phyloP scores from a whole-genome alignment of 1,140 invertebrate genomes.

The Helicorthomorpha holstii region DNA sequence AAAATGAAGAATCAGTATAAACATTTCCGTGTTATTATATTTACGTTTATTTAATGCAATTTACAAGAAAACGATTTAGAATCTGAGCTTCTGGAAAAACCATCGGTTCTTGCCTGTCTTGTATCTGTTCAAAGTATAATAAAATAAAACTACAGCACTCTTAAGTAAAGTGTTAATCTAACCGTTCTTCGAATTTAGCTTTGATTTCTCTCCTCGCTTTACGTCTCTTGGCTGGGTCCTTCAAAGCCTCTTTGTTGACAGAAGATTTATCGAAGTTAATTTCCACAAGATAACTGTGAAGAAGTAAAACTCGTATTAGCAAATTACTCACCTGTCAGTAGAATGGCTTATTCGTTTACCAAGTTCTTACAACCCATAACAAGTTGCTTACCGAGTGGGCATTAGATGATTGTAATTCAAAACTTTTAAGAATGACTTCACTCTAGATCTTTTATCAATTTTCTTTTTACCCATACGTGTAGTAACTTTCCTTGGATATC shows the following conservation, averaged over 20 bases:
- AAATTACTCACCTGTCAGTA: too few species aligned
- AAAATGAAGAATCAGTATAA: too few species aligned
- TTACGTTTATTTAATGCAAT: too few species aligned
- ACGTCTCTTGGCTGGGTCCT: conserved; percentile 87
- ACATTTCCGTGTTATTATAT: too few species aligned
- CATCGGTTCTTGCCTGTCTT: conserved; percentile 97
- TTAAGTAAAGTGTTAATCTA: too few species aligned
- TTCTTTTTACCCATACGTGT: conserved; percentile 95
- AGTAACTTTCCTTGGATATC: conserved; percentile 90
- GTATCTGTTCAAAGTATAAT: conserved; percentile 42
- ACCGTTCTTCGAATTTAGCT: conserved; percentile 89
- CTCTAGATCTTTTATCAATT: conserved; percentile 84
- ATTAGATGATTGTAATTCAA: conserved; percentile 97
- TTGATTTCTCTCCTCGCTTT: conserved; percentile 85
- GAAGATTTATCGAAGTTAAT: conserved; percentile 70
- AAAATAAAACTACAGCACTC: too few species aligned
- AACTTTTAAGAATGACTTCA: conserved; percentile 95
- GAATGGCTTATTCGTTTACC: too few species aligned
- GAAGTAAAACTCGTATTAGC: too few species aligned
- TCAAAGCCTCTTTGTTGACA: conserved; percentile 70
- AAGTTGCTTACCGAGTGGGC: conserved; percentile 55
- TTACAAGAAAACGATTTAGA: too few species aligned
- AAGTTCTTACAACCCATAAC: too few species aligned
- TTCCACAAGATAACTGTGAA: conserved; percentile 90
- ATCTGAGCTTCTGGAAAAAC: conserved; percentile 97